Evolutionary conservation across 1,140 invertebrate species (phyloP).

Genomic region (Caenorhabditis briggsae): DNA sequence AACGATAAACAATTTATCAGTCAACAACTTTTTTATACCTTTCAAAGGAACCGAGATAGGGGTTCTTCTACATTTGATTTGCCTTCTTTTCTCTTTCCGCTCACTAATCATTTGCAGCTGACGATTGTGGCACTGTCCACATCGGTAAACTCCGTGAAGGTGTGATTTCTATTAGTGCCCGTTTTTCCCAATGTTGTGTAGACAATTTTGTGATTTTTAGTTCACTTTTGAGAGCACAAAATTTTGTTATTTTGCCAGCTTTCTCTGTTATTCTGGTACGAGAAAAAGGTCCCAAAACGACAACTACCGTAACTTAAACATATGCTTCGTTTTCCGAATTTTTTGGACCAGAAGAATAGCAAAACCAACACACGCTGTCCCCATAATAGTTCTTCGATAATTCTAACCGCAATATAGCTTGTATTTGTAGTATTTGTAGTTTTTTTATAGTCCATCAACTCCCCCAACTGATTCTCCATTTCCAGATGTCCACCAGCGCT

Average conservation of each 20-base stretch:
- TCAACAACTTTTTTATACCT: no score
- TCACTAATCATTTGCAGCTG: slow-evolving; percentile 58
- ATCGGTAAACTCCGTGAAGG: slow-evolving; percentile 62
- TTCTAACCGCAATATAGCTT: neutral
- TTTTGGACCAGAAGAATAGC: no score
- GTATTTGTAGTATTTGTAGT: slow-evolving; percentile 20
- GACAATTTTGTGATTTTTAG: neutral
- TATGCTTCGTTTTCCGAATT: no score
- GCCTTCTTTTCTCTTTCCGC: neutral
- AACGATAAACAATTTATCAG: no score
- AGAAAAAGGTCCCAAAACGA: no score
- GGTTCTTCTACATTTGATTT: neutral
- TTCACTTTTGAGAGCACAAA: slow-evolving; percentile 45
- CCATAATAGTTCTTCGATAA: neutral
- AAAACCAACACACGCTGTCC: neutral
- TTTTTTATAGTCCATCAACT: no score
- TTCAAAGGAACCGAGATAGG: neutral
- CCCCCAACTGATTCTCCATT: neutral
- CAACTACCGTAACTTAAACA: no score
- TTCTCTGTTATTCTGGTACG: no score
- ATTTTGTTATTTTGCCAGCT: neutral
- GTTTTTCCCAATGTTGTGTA: slow-evolving; percentile 1
- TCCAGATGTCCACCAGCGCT: slow-evolving; percentile 88
- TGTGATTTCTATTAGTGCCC: slow-evolving; percentile 14
- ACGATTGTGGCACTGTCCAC: slow-evolving; percentile 63